These are phyloP conservation scores for Macrostomum lignano DNA, from an alignment of 1,140 invertebrate species.

Conservation along the genomic window DNA sequence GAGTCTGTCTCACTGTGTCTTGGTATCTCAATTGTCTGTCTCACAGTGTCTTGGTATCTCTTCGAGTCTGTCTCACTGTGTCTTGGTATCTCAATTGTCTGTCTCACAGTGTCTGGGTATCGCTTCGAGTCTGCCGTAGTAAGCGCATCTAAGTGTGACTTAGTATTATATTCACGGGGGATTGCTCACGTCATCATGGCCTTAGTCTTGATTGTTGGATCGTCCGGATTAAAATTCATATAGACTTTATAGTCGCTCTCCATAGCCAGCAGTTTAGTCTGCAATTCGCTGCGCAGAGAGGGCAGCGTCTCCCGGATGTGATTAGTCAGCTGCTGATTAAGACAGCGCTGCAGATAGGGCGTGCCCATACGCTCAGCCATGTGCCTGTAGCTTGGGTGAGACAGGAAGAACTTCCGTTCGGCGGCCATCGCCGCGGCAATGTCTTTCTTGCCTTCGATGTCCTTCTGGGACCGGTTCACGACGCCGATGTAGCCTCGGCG, in stretches of 20 bases:
- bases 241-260: conserved; percentile 90
- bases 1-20: too few relatives aligned
- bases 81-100: too few relatives aligned
- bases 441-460: conserved; percentile 84
- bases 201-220: conserved; percentile 35
- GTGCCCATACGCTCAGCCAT: conserved; percentile 86
- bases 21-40: too few relatives aligned
- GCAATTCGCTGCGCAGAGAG: conserved; percentile 62
- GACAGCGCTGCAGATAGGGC: conserved; percentile 70
- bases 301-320: conserved; percentile 86
- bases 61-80: too few relatives aligned
- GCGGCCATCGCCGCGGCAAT: conserved; percentile 71
- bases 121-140: too few relatives aligned
- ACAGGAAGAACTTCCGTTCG: conserved; percentile 85
- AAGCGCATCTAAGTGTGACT: too few relatives aligned
- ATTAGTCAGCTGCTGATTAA: conserved; percentile 96
- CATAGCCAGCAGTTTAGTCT: conserved; percentile 59
- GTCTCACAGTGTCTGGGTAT: too few relatives aligned
- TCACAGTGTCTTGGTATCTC: too few relatives aligned
- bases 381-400: conserved; percentile 36
- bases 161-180: too few relatives aligned
- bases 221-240: conserved; percentile 75
- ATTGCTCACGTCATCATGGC: conserved; percentile 12
- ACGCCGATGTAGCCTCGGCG: conserved; percentile 81
- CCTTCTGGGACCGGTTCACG: conserved; percentile 88